Base-by-base conservation (phyloP, 2,888 invertebrate genomes). In the Carabus problematicus region DNA sequence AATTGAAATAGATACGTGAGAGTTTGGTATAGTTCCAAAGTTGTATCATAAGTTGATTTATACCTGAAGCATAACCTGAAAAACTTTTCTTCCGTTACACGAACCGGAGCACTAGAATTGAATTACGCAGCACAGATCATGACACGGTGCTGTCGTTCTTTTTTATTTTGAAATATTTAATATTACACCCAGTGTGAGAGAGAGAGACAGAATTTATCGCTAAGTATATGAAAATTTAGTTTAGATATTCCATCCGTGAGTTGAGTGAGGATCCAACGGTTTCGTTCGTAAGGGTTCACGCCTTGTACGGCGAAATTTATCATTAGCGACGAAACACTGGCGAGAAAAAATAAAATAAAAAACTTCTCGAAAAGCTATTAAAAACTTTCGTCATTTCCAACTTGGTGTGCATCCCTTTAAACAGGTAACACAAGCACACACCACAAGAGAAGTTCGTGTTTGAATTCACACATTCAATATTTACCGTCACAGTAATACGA, bases 381-480 rank as follows among this genome's bases (percentile, higher is more conserved):
- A 67, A 66, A 67, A 67, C 52, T 67, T 67, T 67, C 58, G 67
- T 67, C 67, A 67, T 67, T 67, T 60, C n/a, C 54, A 67, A 60
- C 45, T 64, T 64, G 42, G 16, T 16, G 58, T 45, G 59, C 64
- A 58, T 64, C 56, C 55, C 14, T 54, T 64, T 61, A 64, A 12
- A 56, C 64, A 59, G 66, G 66, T 66, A 66, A 56, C 58, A 18
- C 19, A 14, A 11, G 29, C 29, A 29, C 2, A 29, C 29, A 29
- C 3, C 29, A 29, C 29, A 29, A 6, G 2, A 29, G 29, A 6
- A 29, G 29, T 29, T 29, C 29, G 2, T 29, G 29, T 29, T 29
- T 29, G 6, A 29, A 29, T 29, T 3, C 29, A 29, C 29, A 29
- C 29, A 29, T 6, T 3, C 29, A 29, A 29, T 29, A 29, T n/a